Conservation (phyloP, 2,113 vertebrate species). For the Ellobius talpinus region DNA sequence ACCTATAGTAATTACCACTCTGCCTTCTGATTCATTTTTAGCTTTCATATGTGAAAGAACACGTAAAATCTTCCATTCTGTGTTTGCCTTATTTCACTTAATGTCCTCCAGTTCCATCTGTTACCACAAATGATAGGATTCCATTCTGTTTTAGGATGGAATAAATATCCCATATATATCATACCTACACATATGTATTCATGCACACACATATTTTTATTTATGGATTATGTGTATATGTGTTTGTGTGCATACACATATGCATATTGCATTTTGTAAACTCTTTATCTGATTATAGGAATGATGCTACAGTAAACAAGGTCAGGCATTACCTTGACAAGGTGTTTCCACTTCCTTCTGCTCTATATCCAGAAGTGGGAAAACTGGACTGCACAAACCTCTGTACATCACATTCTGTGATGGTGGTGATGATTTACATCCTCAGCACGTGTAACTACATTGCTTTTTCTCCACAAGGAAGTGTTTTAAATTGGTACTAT, state of each 20-base stretch:
- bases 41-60: not conserved
- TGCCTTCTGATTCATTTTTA: not conserved
- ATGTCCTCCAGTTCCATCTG: not conserved
- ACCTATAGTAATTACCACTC: not conserved
- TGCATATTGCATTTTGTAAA: not conserved
- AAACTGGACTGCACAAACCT: not conserved
- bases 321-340: not conserved
- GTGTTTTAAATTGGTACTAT: not conserved
- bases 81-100: not conserved
- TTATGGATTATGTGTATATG: not conserved
- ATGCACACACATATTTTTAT: not conserved
- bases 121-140: not conserved
- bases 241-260: not conserved
- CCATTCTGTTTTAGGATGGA: not conserved
- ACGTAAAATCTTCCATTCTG: not conserved
- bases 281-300: not conserved
- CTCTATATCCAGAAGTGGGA: not conserved
- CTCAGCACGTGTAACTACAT: not conserved
- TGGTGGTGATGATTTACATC: not conserved
- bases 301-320: not conserved
- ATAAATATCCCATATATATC: not conserved
- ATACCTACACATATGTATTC: not conserved
- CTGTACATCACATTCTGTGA: not conserved
- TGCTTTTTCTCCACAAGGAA: not conserved
- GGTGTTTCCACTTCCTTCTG: not conserved